Base-by-base conservation (phyloP, 2,888 invertebrate species). In the Tridacna crocea region DNA sequence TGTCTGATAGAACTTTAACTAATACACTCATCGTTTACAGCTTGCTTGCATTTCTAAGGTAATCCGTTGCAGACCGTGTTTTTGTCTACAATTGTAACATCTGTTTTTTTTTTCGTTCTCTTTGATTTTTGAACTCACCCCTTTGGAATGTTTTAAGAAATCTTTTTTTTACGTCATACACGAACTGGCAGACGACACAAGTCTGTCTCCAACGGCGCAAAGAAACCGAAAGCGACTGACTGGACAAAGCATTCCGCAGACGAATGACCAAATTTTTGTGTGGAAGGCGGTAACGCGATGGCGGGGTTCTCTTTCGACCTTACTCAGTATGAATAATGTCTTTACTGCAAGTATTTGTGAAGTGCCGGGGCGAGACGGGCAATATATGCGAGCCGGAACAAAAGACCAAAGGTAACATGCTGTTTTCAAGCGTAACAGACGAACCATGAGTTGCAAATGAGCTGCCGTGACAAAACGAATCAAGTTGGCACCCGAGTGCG, bases 401-500 rank as follows among this genome's bases (percentile, higher is more conserved):
- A 70, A 70, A 51, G 51, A 70, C 70, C 27, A 48, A 22, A 70
- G 51, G 70, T 47, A 51, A 51, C 70, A 51, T 70, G 70, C 70
- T 70, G 70, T 15, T 36, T 70, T 24, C 26, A 70, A 70, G 15
- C 70, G 70, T 24, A 26, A 51, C 70, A 48, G 51, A 26, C 51
- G 51, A 47, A 51, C 70, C 70, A 36, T 51, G 70, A 70, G 70
- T 70, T 70, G 70, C 70, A 70, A 70, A 70, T 70, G 70, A 70
- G 70, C 70, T 70, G 15, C 70, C 70, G 70, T 70, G 70, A 70
- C 70, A 70, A 70, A 70, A 70, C 48, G 70, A 70, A 22, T 70
- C 24, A 24, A 24, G 27, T 47, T 51, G 70, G 51, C 51, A 22
- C 70, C 48, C 22, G 51, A 47, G 47, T 12, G 22, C 47, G 22